Percentiles rank a stretch among this genome's conserved stretches.
phyloP scores from a whole-genome alignment of 2,113 vertebrate species.

The Apus apus region DNA sequence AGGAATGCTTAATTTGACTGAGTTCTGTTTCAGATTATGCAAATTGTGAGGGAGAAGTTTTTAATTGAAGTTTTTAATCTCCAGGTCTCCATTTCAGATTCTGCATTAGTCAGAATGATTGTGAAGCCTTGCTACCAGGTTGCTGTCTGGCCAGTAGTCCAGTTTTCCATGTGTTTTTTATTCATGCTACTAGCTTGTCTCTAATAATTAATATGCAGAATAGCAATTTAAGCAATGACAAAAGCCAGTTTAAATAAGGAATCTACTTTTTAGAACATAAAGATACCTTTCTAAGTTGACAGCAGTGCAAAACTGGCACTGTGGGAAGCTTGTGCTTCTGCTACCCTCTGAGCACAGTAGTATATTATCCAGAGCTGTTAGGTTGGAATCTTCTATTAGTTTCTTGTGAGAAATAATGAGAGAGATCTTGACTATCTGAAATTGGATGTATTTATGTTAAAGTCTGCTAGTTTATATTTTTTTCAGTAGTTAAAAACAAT shows the following conservation, averaged over 20 bases:
- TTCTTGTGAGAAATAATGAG: neutral
- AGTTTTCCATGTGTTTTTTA: neutral
- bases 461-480: neutral
- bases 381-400: neutral
- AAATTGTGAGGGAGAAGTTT: slow-evolving; percentile 3
- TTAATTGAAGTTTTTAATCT: neutral
- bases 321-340: neutral
- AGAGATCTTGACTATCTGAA: neutral
- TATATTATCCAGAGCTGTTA: neutral
- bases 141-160: neutral
- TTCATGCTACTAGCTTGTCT: neutral
- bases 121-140: neutral
- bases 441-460: neutral
- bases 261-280: neutral
- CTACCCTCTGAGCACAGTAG: neutral
- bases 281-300: neutral
- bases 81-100: neutral
- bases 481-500: neutral
- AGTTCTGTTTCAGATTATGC: slow-evolving; percentile 20
- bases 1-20: slow-evolving; percentile 28
- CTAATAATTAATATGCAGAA: neutral
- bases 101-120: neutral
- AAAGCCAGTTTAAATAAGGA: neutral
- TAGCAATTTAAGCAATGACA: neutral
- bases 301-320: neutral